Evolutionary conservation across 2,113 vertebrate species (phyloP).

Genomic region (Numida meleagris): DNA sequence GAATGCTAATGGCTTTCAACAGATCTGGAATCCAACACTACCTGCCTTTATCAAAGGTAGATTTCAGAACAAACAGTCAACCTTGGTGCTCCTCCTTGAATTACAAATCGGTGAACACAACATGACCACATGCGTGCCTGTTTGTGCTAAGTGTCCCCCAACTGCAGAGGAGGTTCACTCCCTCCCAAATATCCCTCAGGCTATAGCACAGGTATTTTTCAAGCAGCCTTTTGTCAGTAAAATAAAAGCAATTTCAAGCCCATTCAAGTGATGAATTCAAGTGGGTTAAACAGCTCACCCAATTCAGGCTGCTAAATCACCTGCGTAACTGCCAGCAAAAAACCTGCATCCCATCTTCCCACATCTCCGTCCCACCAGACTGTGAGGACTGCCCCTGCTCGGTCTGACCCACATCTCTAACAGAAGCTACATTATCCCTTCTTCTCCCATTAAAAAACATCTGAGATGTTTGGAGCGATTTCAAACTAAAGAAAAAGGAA

Average conservation of each 20-base stretch:
- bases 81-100: background rate
- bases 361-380: background rate
- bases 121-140: background rate
- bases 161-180: background rate
- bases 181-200: background rate
- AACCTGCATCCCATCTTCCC: background rate
- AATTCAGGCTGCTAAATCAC: background rate
- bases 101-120: background rate
- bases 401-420: background rate
- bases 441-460: background rate
- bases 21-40: background rate
- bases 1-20: slow-evolving; percentile 63
- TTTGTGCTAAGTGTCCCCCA: background rate
- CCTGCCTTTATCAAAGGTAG: slow-evolving; percentile 30
- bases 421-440: accelerated
- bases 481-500: background rate
- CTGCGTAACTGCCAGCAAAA: background rate
- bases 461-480: background rate
- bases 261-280: background rate
- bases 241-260: background rate
- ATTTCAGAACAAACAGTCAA: background rate
- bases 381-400: background rate
- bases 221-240: background rate
- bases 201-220: background rate
- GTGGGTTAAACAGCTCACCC: background rate